These are phyloP conservation scores for Megaleporinus macrocephalus DNA, from an alignment of 2,113 vertebrate genomes.

Conservation along the genomic window DNA sequence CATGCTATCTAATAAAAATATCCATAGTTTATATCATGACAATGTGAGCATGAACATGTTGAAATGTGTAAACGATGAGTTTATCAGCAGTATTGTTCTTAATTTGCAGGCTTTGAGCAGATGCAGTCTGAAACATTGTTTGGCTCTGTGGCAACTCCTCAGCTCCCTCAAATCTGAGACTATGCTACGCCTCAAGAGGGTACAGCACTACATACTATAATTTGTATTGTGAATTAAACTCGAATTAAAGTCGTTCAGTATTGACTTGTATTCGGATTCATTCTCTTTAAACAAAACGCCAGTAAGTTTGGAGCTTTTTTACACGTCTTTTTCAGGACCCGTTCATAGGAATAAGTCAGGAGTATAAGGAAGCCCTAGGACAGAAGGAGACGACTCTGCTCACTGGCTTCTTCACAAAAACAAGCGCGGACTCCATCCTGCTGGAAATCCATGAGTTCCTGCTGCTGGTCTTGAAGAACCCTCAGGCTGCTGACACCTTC, in stretches of 20 bases:
- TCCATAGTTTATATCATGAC: background rate
- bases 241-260: background rate
- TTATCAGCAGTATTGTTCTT: background rate
- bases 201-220: slow-evolving; percentile 58
- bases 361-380: slow-evolving; percentile 77
- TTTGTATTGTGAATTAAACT: background rate
- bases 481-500: slow-evolving; percentile 67
- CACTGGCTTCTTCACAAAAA: slow-evolving; percentile 78
- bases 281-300: background rate
- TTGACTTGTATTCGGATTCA: background rate
- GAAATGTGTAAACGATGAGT: background rate
- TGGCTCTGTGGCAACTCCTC: slow-evolving; percentile 91
- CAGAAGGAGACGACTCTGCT: slow-evolving; percentile 72
- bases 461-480: slow-evolving; percentile 77
- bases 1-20: background rate
- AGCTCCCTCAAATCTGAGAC: slow-evolving; percentile 87
- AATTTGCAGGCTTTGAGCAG: slow-evolving; percentile 78
- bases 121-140: slow-evolving; percentile 83
- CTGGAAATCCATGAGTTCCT: slow-evolving; percentile 93
- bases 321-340: slow-evolving; percentile 81
- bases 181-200: slow-evolving; percentile 84
- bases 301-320: background rate
- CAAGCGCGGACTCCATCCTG: slow-evolving; percentile 82
- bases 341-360: slow-evolving; percentile 75
- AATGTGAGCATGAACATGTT: background rate